Conservation (phyloP, 2,888 invertebrate genomes). For the Rapana venosa region DNA sequence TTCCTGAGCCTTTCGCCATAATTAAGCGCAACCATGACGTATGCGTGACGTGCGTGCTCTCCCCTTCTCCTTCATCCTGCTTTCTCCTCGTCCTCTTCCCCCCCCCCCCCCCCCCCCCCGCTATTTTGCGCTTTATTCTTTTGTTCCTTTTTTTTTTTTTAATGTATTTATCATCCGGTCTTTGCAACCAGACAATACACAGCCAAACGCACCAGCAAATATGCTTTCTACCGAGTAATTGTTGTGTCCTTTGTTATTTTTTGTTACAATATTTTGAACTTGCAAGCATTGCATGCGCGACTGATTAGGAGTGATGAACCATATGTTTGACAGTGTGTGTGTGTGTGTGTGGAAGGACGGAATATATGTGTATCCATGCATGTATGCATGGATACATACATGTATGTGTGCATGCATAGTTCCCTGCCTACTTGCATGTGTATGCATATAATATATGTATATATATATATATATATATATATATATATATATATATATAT, state of each 20-base stretch:
- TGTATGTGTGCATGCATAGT: neutral
- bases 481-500: neutral
- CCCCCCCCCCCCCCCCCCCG: neutral
- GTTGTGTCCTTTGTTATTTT: neutral
- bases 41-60: neutral
- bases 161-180: neutral
- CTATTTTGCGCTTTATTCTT: neutral
- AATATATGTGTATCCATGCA: neutral
- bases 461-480: neutral
- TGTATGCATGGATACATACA: neutral
- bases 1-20: neutral
- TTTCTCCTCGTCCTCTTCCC: neutral
- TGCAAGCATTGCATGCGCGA: too few relatives aligned
- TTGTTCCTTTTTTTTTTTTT: neutral
- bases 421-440: neutral
- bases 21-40: slow-evolving; percentile 1
- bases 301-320: too few relatives aligned
- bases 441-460: neutral
- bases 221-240: neutral
- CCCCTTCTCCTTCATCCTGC: neutral
- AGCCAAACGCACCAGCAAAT: neutral
- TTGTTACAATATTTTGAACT: too few relatives aligned
- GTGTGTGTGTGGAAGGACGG: too few relatives aligned
- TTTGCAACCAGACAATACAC: neutral
- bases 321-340: too few relatives aligned